Evolutionary conservation across 2,888 invertebrate species (phyloP), one percentile per base, ranked within the genome.

Genomic region (Gasteruption jaculator): DNA sequence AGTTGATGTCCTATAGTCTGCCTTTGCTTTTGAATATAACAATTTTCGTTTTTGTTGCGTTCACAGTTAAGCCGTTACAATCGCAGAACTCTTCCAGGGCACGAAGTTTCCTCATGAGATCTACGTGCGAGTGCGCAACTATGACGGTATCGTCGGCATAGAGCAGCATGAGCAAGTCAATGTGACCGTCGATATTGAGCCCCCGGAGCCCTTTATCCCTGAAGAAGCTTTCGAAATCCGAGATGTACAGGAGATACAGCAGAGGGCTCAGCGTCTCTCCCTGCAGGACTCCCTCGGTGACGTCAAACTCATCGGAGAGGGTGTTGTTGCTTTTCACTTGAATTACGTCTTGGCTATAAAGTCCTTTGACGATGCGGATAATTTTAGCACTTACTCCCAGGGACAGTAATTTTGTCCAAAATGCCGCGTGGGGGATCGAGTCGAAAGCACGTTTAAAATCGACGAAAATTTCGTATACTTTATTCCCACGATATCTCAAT

Each of bases 21-120:
- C 47, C 48, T 3, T 44, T 47, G 19, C 36, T 43, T 20, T 43
- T 38, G 35, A 48, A 52, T 2, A 50, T 36, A 27, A 52, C 32
- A 11, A 54, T 49, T 45, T 56, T 56, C 6, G 53, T 52, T 46
- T 53, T 56, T 1, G 15, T 29, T 18, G 52, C 18, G 33, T 54
- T 54, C 4, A 55, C 45, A 11, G 36, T 32, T 14, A 48, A 21
- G n/a, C 41, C 46, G 32, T 41, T 49, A 4, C 1, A 12, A 15
- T 41, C 39, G 27, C 53, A 50, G 37, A 50, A 52, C 8, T 34
- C 27, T 4, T 38, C 36, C 2, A 49, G 19, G 7, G 22, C 30
- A 5, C 20, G 26, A 1, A 54, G 47, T 22, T 35, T 50, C 18
- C 29, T 14, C 20, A 48, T 45, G n/a, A 50, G 29, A 4, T 36